These are phyloP conservation scores for Zonitis immaculata DNA, from an alignment of 2,888 invertebrate genomes.

Conservation along the genomic window DNA sequence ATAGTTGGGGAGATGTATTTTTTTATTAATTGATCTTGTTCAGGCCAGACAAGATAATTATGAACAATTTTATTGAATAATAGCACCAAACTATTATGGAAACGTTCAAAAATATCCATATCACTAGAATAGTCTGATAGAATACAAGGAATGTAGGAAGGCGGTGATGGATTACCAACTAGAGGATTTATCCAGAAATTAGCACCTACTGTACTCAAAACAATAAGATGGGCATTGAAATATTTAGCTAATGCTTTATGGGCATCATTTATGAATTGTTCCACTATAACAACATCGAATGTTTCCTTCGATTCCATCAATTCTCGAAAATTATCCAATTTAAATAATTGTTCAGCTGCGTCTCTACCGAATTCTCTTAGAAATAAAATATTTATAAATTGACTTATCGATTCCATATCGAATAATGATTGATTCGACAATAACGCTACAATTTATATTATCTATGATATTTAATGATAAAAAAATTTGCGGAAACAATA, in stretches of 20 bases:
- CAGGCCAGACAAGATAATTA: constrained; percentile 15
- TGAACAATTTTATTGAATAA: background rate
- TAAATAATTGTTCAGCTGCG: constrained; percentile 17
- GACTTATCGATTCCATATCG: background rate
- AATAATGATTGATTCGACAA: background rate
- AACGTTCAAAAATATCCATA: constrained; percentile 3
- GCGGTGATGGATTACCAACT: constrained; percentile 49
- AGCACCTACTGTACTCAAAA: constrained; percentile 44
- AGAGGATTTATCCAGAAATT: constrained; percentile 47
- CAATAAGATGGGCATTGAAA: constrained; percentile 33
- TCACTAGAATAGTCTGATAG: background rate
- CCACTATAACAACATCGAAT: constrained; percentile 42
- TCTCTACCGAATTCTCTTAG: background rate
- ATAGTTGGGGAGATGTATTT: constrained; percentile 32
- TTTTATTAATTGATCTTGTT: constrained; percentile 27
- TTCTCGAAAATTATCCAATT: constrained; percentile 24
- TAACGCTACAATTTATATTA: too few relatives aligned
- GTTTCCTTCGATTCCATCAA: constrained; percentile 35
- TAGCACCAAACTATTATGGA: background rate
- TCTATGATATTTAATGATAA: too few relatives aligned
- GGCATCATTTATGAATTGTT: constrained; percentile 49
- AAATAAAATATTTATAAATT: background rate
- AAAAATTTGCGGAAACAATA: too few relatives aligned
- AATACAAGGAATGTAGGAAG: constrained; percentile 48
- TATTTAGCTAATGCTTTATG: constrained; percentile 38